These are phyloP conservation scores for Chrysolophus pictus DNA, from an alignment of 2,797 vertebrate species.

Conservation along the genomic window DNA sequence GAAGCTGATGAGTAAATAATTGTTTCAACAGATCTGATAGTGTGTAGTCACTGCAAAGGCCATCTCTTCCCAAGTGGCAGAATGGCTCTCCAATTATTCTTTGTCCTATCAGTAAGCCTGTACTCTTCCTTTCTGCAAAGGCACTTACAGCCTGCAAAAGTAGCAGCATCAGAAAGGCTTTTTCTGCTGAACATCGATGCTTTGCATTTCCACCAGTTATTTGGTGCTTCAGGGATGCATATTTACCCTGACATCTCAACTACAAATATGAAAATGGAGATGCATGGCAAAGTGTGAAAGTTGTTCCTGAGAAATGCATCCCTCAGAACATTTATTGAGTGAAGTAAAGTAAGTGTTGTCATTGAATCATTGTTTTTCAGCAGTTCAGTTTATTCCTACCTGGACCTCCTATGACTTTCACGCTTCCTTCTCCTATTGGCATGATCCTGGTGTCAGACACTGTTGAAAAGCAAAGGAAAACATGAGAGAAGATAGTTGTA, in stretches of 20 bases:
- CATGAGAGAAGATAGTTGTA: not conserved
- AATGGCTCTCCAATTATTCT: not conserved
- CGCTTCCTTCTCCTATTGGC: constrained; percentile 74
- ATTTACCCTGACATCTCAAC: not conserved
- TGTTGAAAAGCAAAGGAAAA: constrained; percentile 66
- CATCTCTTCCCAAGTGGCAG: not conserved
- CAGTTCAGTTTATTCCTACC: constrained; percentile 59
- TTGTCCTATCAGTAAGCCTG: not conserved
- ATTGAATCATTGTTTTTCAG: not conserved
- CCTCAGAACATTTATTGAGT: not conserved
- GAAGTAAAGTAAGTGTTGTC: not conserved
- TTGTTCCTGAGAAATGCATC: not conserved
- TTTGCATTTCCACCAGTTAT: not conserved
- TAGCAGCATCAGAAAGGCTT: not conserved
- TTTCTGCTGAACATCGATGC: not conserved
- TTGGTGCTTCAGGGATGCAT: not conserved
- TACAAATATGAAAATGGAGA: not conserved
- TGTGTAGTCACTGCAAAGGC: not conserved
- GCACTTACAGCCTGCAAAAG: not conserved
- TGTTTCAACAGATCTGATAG: not conserved
- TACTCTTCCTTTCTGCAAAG: constrained; percentile 14
- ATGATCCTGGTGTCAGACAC: constrained; percentile 78
- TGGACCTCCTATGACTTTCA: constrained; percentile 77
- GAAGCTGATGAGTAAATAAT: not conserved
- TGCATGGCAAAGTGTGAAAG: not conserved